Conservation (phyloP, 2,113 vertebrate genomes). For the Phasianus colchicus region DNA sequence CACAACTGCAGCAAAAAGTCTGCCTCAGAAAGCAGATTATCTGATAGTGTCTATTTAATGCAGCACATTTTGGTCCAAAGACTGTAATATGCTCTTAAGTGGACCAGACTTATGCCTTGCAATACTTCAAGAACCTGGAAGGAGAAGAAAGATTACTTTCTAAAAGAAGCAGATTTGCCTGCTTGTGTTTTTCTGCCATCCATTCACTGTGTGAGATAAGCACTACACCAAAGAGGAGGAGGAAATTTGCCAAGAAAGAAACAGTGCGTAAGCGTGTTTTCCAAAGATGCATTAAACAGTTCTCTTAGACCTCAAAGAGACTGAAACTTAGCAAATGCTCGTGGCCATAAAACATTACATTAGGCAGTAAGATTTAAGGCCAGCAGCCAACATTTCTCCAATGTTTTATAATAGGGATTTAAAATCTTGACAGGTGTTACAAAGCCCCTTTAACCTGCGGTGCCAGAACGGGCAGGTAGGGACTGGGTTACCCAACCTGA, state of each 20-base stretch:
- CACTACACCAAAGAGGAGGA: neutral
- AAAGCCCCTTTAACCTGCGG: neutral
- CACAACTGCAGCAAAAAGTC: neutral
- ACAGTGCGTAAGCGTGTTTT: slow-evolving; percentile 20
- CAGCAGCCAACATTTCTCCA: slow-evolving; percentile 9
- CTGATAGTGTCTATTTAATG: neutral
- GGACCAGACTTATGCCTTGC: neutral
- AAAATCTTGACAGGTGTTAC: neutral
- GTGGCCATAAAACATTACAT: slow-evolving; percentile 21
- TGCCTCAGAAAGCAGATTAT: neutral
- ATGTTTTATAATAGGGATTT: neutral
- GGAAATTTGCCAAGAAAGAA: slow-evolving; percentile 27
- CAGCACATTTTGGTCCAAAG: neutral
- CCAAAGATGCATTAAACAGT: slow-evolving; percentile 30
- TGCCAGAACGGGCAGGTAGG: neutral
- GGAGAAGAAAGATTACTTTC: neutral
- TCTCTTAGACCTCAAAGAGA: slow-evolving; percentile 37
- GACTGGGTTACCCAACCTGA: neutral
- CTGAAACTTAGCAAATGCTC: slow-evolving; percentile 62
- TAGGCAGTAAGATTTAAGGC: slow-evolving; percentile 38
- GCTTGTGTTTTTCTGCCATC: neutral
- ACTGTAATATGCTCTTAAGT: neutral
- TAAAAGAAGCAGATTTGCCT: neutral
- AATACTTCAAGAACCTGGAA: slow-evolving; percentile 26
- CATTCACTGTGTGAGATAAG: slow-evolving; percentile 25